A percentile compares a stretch with the other conserved stretches of the same genome.
These are phyloP conservation scores for Calcarius lapponicus DNA, from an alignment of 2,797 vertebrate genomes.

Conservation along the genomic window DNA sequence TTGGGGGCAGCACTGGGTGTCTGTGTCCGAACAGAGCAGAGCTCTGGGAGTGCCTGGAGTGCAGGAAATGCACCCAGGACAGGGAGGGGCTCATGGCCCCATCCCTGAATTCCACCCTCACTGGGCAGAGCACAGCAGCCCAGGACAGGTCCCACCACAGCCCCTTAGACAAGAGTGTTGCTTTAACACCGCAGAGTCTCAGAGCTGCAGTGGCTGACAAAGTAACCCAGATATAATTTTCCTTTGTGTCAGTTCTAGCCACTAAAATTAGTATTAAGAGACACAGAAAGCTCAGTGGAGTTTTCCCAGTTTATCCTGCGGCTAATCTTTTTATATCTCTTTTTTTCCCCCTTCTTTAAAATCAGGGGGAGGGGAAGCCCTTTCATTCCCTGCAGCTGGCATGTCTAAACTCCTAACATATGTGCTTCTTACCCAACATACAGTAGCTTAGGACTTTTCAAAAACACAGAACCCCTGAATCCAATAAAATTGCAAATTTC, in stretches of 20 bases:
- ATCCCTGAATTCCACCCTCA: fast-evolving
- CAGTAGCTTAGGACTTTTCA: conserved; percentile 81
- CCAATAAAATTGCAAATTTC: conserved; percentile 99
- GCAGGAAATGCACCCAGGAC: not conserved
- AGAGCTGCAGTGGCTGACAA: conserved; percentile 52
- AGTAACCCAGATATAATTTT: conserved; percentile 65
- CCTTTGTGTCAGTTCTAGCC: conserved; percentile 70
- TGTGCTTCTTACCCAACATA: conserved; percentile 68
- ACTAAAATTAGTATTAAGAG: conserved; percentile 78
- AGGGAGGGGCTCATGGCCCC: fast-evolving
- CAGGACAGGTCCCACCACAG: not conserved
- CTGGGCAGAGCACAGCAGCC: not conserved
- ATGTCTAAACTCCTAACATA: conserved; percentile 64
- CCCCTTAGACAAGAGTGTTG: fast-evolving
- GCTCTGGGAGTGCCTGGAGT: not conserved
- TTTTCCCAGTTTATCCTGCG: conserved; percentile 73
- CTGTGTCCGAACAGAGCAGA: not conserved
- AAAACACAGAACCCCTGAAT: conserved; percentile 82
- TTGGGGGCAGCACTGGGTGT: not conserved
- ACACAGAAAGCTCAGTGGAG: conserved; percentile 72
- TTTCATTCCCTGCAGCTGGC: conserved; percentile 24
- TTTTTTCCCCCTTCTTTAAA: not conserved
- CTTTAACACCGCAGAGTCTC: not conserved
- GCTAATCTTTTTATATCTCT: conserved; percentile 69
- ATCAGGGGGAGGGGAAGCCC: conserved; percentile 44